Base-by-base conservation (phyloP, 1,140 invertebrate genomes). In the Papilio polytes region DNA sequence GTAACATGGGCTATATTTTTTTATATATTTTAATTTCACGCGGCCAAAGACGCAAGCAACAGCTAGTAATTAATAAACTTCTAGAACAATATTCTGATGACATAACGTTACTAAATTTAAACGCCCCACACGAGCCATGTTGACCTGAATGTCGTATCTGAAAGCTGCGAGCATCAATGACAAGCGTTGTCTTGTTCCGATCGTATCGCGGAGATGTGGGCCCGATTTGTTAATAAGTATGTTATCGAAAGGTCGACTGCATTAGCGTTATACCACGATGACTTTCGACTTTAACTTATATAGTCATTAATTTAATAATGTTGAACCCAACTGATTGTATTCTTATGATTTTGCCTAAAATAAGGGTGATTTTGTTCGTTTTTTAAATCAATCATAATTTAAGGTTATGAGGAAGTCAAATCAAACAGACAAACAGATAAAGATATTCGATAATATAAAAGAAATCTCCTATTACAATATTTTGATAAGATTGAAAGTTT, bases 161-260 rank as follows among this genome's bases (percentile, higher is more conserved):
- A 80, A 41, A 81, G 59, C 41, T 36, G 10, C 51, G 66, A 44
- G 59, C 74, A 53, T 78, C 74, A 81, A 72, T 51, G 76, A 78
- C 77, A 78, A 63, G 77, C 53, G 77, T 48, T 74, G 26, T 73
- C 73, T 74, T 79, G 81, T 82, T 79, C 77, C 70, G 80, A 73
- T 78, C 80, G 74, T 81, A 81, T 82, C 77, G 20, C 15, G 63
- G 31, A 51, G 53, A 74, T 48, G 73, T 74, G 20, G 73, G 44
- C 46, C 44, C 73, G 73, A 78, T 78, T 63, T 36, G 77, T 78
- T 78, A 78, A 78, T 78, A 78, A 78, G 36, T 82, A 80, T 66
- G 80, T 81, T 83, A 82, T 80, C 74, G 66, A 85, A 85, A 86
- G 85, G 85, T 86, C 84, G 83, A 81, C 74, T 83, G 74, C 81